Evolutionary conservation across 1,140 invertebrate species (phyloP).

Genomic region (Drosophila sp.): DNA sequence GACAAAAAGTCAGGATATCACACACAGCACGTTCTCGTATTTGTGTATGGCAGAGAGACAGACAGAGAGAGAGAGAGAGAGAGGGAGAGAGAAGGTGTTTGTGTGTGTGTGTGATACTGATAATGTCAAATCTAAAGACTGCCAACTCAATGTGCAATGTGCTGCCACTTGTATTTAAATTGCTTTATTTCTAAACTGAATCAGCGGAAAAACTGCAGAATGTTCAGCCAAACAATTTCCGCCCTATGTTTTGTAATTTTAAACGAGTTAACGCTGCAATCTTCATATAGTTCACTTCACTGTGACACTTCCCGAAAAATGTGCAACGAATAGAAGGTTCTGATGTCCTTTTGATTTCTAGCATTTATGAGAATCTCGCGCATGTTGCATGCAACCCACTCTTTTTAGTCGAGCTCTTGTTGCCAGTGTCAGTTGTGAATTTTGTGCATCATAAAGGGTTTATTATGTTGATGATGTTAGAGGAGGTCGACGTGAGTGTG

Average conservation of each 20-base stretch:
- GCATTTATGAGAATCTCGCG: slow-evolving; percentile 42
- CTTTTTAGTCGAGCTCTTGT: slow-evolving; percentile 6
- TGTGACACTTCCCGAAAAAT: slow-evolving; percentile 27
- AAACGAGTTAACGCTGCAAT: slow-evolving; percentile 59
- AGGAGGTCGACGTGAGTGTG: no score
- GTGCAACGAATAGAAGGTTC: slow-evolving; percentile 40
- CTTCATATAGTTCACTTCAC: slow-evolving; percentile 2
- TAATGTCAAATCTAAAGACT: slow-evolving; percentile 44
- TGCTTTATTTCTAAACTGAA: slow-evolving; percentile 18
- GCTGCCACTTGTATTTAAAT: slow-evolving; percentile 36
- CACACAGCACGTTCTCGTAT: slow-evolving; percentile 28
- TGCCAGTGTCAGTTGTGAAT: slow-evolving; percentile 45
- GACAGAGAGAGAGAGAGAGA: not conserved
- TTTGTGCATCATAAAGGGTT: slow-evolving; percentile 71
- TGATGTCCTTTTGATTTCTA: slow-evolving; percentile 61
- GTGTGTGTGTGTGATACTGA: slow-evolving; percentile 47
- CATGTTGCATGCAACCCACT: slow-evolving; percentile 26
- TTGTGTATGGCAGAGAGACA: not conserved
- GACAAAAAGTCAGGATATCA: slow-evolving; percentile 79
- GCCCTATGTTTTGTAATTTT: slow-evolving; percentile 40
- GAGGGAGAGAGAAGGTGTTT: not conserved
- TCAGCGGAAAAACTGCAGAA: slow-evolving; percentile 12
- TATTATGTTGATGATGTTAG: slow-evolving; percentile 33
- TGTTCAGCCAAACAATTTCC: slow-evolving; percentile 1
- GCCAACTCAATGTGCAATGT: slow-evolving; percentile 18